Evolutionary conservation across 2,797 vertebrate species (phyloP).

Genomic region (Staurois parvus): DNA sequence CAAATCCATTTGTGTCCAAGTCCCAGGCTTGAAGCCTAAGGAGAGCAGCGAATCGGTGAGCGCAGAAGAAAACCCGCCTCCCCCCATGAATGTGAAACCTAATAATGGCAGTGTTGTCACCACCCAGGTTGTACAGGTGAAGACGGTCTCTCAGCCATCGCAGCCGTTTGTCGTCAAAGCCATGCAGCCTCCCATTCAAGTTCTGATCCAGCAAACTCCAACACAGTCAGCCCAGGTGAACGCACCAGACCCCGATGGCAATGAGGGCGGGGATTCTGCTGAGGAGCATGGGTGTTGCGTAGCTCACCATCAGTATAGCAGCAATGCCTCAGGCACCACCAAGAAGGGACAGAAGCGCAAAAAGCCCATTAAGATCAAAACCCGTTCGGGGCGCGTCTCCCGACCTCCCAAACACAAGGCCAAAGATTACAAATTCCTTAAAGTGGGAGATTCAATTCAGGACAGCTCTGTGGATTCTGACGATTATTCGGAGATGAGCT

Average conservation of each 20-base stretch:
- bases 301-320: neutral
- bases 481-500: slow-evolving; percentile 91
- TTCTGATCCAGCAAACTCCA: slow-evolving; percentile 80
- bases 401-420: slow-evolving; percentile 94
- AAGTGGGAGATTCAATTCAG: slow-evolving; percentile 90
- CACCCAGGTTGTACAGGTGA: slow-evolving; percentile 84
- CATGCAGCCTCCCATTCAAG: slow-evolving; percentile 76
- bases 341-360: slow-evolving; percentile 79
- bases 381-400: slow-evolving; percentile 91
- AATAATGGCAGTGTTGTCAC: slow-evolving; percentile 65
- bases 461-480: slow-evolving; percentile 91
- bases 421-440: slow-evolving; percentile 97
- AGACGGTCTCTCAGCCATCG: slow-evolving; percentile 75
- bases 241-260: slow-evolving; percentile 73
- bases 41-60: slow-evolving; percentile 64
- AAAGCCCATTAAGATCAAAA: slow-evolving; percentile 87
- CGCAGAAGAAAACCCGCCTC: slow-evolving; percentile 65
- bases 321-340: slow-evolving; percentile 14
- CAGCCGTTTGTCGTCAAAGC: slow-evolving; percentile 81
- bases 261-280: neutral
- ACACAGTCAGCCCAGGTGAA: slow-evolving; percentile 65
- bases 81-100: neutral
- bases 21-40: slow-evolving; percentile 79
- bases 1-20: slow-evolving; percentile 86
- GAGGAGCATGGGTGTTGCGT: neutral